Base-by-base conservation (phyloP, 2,113 vertebrate species). In the Sclerurus mexicanus region DNA sequence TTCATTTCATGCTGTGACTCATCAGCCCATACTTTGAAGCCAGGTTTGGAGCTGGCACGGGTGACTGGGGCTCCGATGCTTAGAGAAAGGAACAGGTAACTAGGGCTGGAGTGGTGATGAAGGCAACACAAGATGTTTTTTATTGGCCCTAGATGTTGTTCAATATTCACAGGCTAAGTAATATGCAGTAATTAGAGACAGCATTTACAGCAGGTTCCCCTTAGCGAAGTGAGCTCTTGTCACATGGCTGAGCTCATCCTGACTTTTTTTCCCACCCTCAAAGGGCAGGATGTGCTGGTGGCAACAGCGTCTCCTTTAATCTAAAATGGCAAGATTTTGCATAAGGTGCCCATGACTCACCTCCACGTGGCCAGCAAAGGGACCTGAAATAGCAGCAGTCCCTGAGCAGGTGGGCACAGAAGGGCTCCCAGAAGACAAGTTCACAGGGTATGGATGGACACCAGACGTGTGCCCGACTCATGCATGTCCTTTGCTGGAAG, bases 41-140 rank as follows among this genome's bases (percentile, higher is more conserved):
- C 6, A 11, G 59, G 22, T 25, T 25, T 12, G 18, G 53, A 35
- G 44, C 47, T 55, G 47, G 14, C 47, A 19, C 13, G 3, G 46
- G 23, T 20, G 42, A 58, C 56, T 1, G 7, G 21, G 27, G 6
- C 18, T 59, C 30, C 3, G 1, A 3, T 50, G 40, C 58, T 7
- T 52, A 8, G 31, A 37, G n/a, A 74, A 55, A 22, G 16, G n/a
- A 83, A 30, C 5, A 30, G 17, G 19, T 84, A 62, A 21, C 19
- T 4, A 27, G 35, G n/a, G 18, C 19, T 0, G 0, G 24, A 9
- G 15, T 30, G 20, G n/a, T 25, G 16, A 15, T 44, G 40, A 66
- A 79, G 37, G 73, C n/a, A 49, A 5, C 17, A 6, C 7, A 49
- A 33, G 10, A 6, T 62, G 19, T 24, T 59, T 49, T 64, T 3